A percentile compares a stretch with the other conserved stretches of the same genome.
These are phyloP conservation scores for Dipus sagitta DNA, from an alignment of 2,797 vertebrate genomes.

Conservation along the genomic window DNA sequence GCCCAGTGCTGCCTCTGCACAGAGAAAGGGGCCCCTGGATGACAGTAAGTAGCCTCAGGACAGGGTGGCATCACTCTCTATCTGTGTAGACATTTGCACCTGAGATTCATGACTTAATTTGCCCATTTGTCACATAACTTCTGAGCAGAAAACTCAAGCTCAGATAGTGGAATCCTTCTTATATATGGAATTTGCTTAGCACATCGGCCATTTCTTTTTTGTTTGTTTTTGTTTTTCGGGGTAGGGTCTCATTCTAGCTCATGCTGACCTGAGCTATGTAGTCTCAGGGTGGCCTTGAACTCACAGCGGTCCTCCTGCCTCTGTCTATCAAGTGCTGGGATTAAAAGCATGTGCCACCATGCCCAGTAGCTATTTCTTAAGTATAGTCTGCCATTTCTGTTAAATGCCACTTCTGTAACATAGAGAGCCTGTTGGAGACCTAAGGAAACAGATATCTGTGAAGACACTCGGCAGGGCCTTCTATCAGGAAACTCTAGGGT, in stretches of 20 bases:
- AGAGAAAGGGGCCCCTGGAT: constrained; percentile 89
- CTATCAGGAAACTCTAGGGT: constrained; percentile 84
- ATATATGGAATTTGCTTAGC: constrained; percentile 84
- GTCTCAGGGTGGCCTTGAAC: too few species aligned
- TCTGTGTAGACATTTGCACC: neutral
- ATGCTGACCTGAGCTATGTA: too few species aligned
- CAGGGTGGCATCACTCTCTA: neutral
- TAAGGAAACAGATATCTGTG: constrained; percentile 90
- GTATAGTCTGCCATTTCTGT: constrained; percentile 86
- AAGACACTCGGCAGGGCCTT: constrained; percentile 88
- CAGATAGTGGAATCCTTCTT: neutral
- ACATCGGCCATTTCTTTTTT: constrained; percentile 70
- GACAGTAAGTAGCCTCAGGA: constrained; percentile 87
- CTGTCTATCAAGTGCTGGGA: too few species aligned
- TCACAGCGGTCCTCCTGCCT: too few species aligned
- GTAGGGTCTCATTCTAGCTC: too few species aligned
- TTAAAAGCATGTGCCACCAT: too few species aligned
- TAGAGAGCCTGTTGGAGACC: constrained; percentile 88
- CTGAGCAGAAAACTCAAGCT: neutral
- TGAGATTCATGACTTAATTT: neutral
- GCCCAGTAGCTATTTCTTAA: constrained; percentile 88
- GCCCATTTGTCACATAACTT: neutral
- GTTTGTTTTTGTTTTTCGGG: too few species aligned
- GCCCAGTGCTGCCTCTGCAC: constrained; percentile 88
- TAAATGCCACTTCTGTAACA: constrained; percentile 84